A percentile compares a stretch with the other conserved stretches of the same genome.
Evolutionary conservation across 64 coral and sea anemone genomes (phyloP).

Genomic region (Exaiptasia diaphana): DNA sequence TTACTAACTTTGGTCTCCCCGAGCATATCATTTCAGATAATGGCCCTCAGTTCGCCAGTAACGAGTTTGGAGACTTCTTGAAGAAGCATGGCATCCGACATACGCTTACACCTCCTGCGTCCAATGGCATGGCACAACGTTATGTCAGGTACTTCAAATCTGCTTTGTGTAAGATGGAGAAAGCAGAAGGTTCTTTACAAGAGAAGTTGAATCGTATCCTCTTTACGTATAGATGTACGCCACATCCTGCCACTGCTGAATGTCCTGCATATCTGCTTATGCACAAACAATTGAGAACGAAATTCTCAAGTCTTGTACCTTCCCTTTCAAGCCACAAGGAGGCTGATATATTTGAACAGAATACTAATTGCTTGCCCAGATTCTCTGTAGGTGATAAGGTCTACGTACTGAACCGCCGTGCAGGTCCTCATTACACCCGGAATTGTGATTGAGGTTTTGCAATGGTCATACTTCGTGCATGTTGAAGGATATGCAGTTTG

Average conservation of each 20-base stretch:
- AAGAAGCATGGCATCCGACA: constrained; percentile 34
- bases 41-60: constrained; percentile 6
- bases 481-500: background rate
- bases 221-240: constrained; percentile 35
- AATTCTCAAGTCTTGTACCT: constrained; percentile 6
- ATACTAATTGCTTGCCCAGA: background rate
- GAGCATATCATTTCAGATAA: constrained; percentile 32
- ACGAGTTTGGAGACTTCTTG: constrained; percentile 39
- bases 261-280: constrained; percentile 42
- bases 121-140: constrained; percentile 34
- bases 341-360: constrained; percentile 45
- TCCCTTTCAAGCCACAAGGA: constrained; percentile 30
- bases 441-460: background rate
- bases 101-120: constrained; percentile 17
- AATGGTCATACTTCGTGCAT: background rate
- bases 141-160: constrained; percentile 41
- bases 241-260: constrained; percentile 15
- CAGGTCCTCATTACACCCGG: background rate
- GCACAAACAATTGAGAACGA: constrained; percentile 11
- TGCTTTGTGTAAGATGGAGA: constrained; percentile 1
- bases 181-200: background rate
- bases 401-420: background rate
- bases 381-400: constrained; percentile 16
- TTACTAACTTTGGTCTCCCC: constrained; percentile 1
- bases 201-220: constrained; percentile 29